These are phyloP conservation scores for Dipodomys spectabilis DNA, from an alignment of 2,113 vertebrate genomes.

Conservation along the genomic window DNA sequence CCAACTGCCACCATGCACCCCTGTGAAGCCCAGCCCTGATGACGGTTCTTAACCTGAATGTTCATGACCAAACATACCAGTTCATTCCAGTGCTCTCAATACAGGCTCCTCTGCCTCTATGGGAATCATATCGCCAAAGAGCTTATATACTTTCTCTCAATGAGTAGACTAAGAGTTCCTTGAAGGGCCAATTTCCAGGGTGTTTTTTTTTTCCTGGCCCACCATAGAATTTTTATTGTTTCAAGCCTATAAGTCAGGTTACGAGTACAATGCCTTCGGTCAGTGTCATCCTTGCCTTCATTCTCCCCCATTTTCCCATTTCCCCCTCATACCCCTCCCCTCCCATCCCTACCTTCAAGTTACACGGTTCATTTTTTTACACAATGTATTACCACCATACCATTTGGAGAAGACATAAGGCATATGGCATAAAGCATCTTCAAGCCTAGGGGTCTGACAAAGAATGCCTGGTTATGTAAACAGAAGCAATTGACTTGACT, in stretches of 20 bases:
- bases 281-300: too few relatives aligned
- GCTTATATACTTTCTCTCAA: background rate
- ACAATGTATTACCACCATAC: too few relatives aligned
- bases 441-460: background rate
- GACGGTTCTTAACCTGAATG: too few relatives aligned
- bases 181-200: background rate
- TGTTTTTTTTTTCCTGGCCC: background rate
- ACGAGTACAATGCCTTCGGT: too few relatives aligned
- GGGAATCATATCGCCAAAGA: background rate
- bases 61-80: background rate
- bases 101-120: background rate
- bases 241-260: too few relatives aligned
- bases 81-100: background rate
- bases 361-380: too few relatives aligned
- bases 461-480: background rate
- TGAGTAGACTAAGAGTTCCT: background rate
- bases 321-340: too few relatives aligned
- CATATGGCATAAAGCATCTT: background rate
- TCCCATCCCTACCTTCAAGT: too few relatives aligned
- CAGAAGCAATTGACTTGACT: background rate
- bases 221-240: background rate
- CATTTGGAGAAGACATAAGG: background rate
- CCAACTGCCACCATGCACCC: too few relatives aligned
- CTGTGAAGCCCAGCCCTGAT: background rate
- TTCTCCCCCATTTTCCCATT: too few relatives aligned